Base-by-base conservation (phyloP, 2,888 invertebrate species). In the Zygogramma bicolorata region DNA sequence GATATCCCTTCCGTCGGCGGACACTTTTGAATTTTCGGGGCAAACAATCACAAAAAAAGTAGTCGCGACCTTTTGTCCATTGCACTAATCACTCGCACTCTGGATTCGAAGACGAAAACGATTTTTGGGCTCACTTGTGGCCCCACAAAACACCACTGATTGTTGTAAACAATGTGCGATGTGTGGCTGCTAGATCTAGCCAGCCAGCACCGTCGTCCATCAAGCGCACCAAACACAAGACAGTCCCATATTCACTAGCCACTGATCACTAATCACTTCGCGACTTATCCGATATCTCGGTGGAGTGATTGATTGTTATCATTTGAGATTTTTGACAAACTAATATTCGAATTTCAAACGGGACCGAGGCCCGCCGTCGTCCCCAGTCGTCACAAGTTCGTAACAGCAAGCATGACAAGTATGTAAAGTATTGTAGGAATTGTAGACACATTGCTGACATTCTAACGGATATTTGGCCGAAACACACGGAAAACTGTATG, bases 371-470 rank as follows among this genome's bases (percentile, higher is more conserved):
- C 81, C 83, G 81, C 85, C 84, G 83, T 88, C 84, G 84, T 82
- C 79, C 84, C 82, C 83, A 80, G 81, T 84, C 85, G 86, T 84
- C 85, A 81, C 81, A 82, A 84, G 82, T 86, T 85, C 85, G 89
- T 89, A 90, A 89, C 89, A 89, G 89, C 90, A 91, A 90, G 91
- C 91, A 91, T 90, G 92, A 91, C 92, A 92, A 92, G 91, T 92
- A 92, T 92, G 92, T 91, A 90, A 92, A 92, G 91, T 92, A 92
- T 92, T 92, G 91, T 90, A 90, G 91, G 92, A 92, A 87, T 92
- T 90, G 91, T 91, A 90, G 90, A 90, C 92, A 91, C 92, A 91
- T 92, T 91, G 91, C 91, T 91, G 89, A 89, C 91, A 91, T 92
- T 92, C 91, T 91, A 90, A 88, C 88, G 89, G 89, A 89, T 90